Base-by-base conservation (phyloP, 2,797 vertebrate genomes). In the Botia kubotai region DNA sequence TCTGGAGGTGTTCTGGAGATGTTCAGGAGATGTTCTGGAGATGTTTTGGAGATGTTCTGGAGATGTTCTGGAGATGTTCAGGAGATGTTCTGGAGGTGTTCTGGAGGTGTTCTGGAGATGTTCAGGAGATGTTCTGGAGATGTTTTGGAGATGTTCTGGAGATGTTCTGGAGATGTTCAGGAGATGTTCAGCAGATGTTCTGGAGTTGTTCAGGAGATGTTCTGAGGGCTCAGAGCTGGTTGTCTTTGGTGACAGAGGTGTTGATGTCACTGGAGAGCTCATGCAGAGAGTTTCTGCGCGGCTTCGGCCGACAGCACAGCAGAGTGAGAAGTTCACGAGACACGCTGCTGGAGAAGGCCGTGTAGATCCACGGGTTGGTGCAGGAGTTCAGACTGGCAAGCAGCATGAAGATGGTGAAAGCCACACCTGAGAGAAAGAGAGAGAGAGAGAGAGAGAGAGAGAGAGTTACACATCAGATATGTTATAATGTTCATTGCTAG, bases 311-410 rank as follows among this genome's bases (percentile, higher is more conserved):
- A 71, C 94, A 95, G 86, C 90, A 94, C 46, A 98, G 86, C 82
- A 96, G 89, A 68, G 88, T 86, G 21, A 91, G 90, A 29, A 97
- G 92, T 90, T 97, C 96, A 0, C 88, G 89, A 33, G 95, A 96
- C 23, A 97, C 89, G 0, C 96, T 97, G 94, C 93, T 97, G 90
- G 96, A 97, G 91, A 97, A 98, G 46, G 94, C 93, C 0, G 96
- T 96, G 84, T 98, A 98, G 90, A 98, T 96, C 96, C 97, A 98
- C 0, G 97, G 97, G 89, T 98, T 98, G 80, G 97, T 97, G 89
- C 96, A 98, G 0, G 96, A 98, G 93, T 97, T 98, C 77, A 98
- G 92, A 84, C 95, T 97, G 88, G 96, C 96, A 82, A 97, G 89
- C 69, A 98, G 89, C 97, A 98, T 97, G 82, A 97, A 91, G 89